These are phyloP conservation scores for Aphidius gifuensis DNA, from an alignment of 1,140 invertebrate species.

Conservation along the genomic window DNA sequence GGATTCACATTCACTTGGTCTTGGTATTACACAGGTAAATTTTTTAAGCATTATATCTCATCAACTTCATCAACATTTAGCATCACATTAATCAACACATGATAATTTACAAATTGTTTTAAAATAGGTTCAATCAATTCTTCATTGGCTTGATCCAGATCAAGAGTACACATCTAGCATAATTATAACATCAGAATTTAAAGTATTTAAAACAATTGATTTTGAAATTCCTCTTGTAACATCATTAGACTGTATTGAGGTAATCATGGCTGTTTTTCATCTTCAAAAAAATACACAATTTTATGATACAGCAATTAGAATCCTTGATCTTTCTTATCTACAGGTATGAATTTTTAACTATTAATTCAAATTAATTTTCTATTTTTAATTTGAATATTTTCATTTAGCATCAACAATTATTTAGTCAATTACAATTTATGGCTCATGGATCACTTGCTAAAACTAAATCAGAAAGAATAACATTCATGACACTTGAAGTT, in stretches of 20 bases:
- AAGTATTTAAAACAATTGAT: constrained; percentile 36
- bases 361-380: background rate
- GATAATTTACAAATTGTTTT: background rate
- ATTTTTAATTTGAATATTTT: background rate
- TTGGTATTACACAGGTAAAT: constrained; percentile 37
- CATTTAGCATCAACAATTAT: constrained; percentile 13
- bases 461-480: constrained; percentile 11
- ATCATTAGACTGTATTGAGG: constrained; percentile 36
- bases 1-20: constrained; percentile 30
- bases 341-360: constrained; percentile 29
- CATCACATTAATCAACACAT: background rate
- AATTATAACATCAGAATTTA: constrained; percentile 36
- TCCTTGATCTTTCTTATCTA: constrained; percentile 41
- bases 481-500: constrained; percentile 11
- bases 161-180: constrained; percentile 27
- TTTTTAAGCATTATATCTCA: background rate
- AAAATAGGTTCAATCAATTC: constrained; percentile 30
- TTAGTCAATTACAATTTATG: constrained; percentile 3
- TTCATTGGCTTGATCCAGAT: constrained; percentile 30
- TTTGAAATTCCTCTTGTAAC: constrained; percentile 38
- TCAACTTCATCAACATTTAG: background rate
- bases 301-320: constrained; percentile 20
- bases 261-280: constrained; percentile 35
- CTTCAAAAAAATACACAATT: constrained; percentile 30
- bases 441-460: background rate